Percentiles rank a stretch among this genome's conserved stretches.
Evolutionary conservation across 2,113 vertebrate genomes (phyloP).

Genomic region (Conger conger): DNA sequence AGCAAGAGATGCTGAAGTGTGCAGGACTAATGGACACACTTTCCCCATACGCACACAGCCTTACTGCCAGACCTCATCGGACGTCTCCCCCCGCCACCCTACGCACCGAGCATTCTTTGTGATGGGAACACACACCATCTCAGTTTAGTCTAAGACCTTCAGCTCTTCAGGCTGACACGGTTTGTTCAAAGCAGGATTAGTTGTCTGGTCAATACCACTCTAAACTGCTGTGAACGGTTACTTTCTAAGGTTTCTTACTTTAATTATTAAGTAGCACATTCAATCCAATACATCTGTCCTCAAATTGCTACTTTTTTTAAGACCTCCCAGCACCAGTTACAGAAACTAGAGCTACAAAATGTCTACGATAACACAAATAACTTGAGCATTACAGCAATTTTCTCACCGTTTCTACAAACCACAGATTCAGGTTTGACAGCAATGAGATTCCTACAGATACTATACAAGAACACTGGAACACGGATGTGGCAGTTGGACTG

Average conservation of each 20-base stretch:
- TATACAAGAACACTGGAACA: too few species aligned
- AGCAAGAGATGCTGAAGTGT: background rate
- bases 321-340: background rate
- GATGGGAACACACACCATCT: background rate
- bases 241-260: background rate
- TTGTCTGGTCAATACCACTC: background rate
- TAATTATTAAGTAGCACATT: background rate
- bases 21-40: background rate
- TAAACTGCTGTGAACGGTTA: background rate
- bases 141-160: background rate
- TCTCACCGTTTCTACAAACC: too few species aligned
- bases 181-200: background rate
- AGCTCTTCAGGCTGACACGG: conserved; percentile 12
- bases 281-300: background rate
- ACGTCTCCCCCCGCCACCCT: background rate
- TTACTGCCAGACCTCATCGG: background rate
- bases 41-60: background rate
- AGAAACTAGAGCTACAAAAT: too few species aligned
- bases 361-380: too few species aligned
- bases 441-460: too few species aligned
- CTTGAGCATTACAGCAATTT: too few species aligned
- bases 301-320: background rate
- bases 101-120: background rate
- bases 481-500: background rate
- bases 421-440: too few species aligned